Base-by-base conservation (phyloP, 2,113 vertebrate genomes). In the Chlamydotis undulata region DNA sequence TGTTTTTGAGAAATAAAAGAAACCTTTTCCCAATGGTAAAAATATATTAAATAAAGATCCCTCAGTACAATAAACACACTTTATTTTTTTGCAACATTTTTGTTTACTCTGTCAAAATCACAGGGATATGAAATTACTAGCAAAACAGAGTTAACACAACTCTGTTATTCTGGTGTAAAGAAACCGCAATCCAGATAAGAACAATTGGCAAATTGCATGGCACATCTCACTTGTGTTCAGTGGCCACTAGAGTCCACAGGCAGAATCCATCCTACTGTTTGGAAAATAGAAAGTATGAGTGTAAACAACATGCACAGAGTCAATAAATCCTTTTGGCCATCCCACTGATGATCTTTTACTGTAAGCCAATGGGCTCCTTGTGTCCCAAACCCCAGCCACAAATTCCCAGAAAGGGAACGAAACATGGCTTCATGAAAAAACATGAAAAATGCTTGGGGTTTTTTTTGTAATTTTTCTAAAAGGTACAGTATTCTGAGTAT, bases 1-100 rank as follows among this genome's bases (percentile, higher is more conserved):
- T 19, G 4, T 11, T 91, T 96, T 69, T 88, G 67, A 74, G 78
- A 95, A 91, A 86, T 45, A 63, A 71, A 81, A 75, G 4, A 43
- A 49, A 57, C 12, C 2, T 83, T 85, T 78, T 80, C 39, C 28
- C 8, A 39, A 3, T 4, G 21, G 9, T 28, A 73, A 88, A 84
- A 76, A 69, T 50, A 41, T 19, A 73, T 73, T 69, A 74, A 79
- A 64, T 75, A 68, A 69, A 61, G 49, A 69, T 56, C 5, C 22
- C 13, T 83, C 35, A 23, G 18, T 67, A 68, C 6, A 9, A 41
- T 37, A 60, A 69, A 53, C 10, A 37, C 21, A 41, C 7, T 84
- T 74, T 33, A 25, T 65, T 90, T 93, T 93, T 70, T 47, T 3
- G 16, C 37, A 77, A 28, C 76, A 19, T 70, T 92, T 95, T 80